phyloP scores from a whole-genome alignment of 2,113 vertebrate genomes.

The Cheilinus undulatus region DNA sequence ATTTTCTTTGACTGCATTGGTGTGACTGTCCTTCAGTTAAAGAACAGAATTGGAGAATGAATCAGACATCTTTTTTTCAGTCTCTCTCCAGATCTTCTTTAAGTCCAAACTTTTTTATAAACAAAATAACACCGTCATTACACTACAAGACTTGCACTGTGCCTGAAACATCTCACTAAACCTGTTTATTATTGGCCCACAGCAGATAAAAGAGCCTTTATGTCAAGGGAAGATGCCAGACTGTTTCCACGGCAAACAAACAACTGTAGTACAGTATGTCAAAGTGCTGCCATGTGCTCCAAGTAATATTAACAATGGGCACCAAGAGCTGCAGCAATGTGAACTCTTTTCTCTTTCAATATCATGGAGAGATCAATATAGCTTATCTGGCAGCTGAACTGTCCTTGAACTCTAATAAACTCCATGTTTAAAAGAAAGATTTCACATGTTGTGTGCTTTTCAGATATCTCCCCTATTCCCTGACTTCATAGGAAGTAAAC shows the following conservation, averaged over 20 bases:
- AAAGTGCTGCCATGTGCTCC: conserved; percentile 19
- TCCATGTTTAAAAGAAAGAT: conserved; percentile 28
- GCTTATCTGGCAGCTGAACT: not conserved
- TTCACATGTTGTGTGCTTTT: conserved; percentile 43
- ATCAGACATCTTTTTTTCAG: not conserved
- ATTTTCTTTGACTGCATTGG: too few relatives aligned
- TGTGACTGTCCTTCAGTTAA: not conserved
- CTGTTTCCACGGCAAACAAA: conserved; percentile 29
- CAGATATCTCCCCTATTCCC: conserved; percentile 47
- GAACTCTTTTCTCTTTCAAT: conserved; percentile 8
- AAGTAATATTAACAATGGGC: conserved; percentile 47
- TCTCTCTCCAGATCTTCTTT: too few relatives aligned
- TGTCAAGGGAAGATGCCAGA: conserved; percentile 12
- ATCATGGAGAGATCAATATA: conserved; percentile 11
- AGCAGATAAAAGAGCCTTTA: conserved; percentile 23
- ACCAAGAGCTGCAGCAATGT: conserved; percentile 35
- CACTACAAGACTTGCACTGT: not conserved
- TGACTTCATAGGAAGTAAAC: conserved; percentile 17
- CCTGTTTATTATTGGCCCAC: conserved; percentile 15
- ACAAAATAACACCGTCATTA: too few relatives aligned
- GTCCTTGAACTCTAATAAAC: conserved; percentile 52
- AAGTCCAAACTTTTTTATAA: too few relatives aligned
- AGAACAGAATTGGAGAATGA: not conserved
- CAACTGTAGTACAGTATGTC: conserved; percentile 30
- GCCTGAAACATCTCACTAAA: conserved; percentile 2